phyloP scores from a whole-genome alignment of 2,113 vertebrate species.

The Coregonus clupeaformis region DNA sequence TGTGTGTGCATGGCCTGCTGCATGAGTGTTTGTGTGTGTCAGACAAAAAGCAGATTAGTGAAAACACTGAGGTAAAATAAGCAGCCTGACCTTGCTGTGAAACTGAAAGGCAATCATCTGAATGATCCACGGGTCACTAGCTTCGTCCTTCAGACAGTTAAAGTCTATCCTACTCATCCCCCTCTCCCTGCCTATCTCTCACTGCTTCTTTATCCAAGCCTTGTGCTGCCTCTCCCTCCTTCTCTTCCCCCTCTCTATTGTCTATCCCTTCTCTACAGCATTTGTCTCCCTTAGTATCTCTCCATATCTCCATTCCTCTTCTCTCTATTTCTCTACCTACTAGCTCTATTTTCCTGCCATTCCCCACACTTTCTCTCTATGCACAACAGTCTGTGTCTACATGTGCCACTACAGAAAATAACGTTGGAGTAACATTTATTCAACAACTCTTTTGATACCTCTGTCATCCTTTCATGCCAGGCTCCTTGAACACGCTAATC shows the following conservation, averaged over 20 bases:
- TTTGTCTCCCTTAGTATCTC: constrained; percentile 35
- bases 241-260: constrained; percentile 20
- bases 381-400: background rate
- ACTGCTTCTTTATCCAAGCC: background rate
- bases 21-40: constrained; percentile 53
- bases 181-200: constrained; percentile 24
- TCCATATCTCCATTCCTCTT: constrained; percentile 8
- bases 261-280: constrained; percentile 1
- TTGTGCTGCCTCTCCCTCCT: background rate
- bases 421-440: background rate
- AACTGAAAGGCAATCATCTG: constrained; percentile 78
- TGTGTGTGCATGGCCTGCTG: constrained; percentile 16
- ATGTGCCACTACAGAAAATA: background rate
- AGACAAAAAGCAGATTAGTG: constrained; percentile 76
- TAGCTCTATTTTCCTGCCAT: background rate
- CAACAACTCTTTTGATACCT: background rate
- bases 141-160: constrained; percentile 80
- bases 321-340: background rate
- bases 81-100: constrained; percentile 78
- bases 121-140: constrained; percentile 78
- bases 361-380: constrained; percentile 3
- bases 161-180: constrained; percentile 73
- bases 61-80: constrained; percentile 80
- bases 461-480: constrained; percentile 58
- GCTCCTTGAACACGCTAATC: constrained; percentile 64